Evolutionary conservation across 2,888 invertebrate genomes (phyloP), one percentile per base, ranked within the genome.

Genomic region (Heteromurus nitidus): DNA sequence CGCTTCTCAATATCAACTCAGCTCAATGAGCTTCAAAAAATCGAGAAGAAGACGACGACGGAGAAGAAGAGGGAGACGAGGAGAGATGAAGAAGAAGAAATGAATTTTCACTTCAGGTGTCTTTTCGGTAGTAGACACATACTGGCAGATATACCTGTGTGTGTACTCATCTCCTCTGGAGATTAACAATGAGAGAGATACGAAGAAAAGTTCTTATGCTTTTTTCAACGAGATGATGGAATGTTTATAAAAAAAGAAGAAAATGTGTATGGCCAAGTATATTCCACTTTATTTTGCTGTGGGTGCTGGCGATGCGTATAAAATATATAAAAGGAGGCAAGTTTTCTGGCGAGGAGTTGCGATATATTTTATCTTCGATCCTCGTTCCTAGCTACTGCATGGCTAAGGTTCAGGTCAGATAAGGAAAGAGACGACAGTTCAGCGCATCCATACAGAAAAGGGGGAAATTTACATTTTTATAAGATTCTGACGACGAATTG

Each of bases 101-200:
- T 50, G 36, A 62, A 70, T 77, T 77, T 77, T 77, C 64, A 70
- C 76, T 76, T 76, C 31, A 69, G 77, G 77, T 77, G 77, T 69
- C 70, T 79, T 77, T 70, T 77, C 31, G 58, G 67, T 77, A 26
- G 26, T 36, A 60, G 24, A 60, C 36, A 76, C 60, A 36, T 9
- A 36, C 36, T 9, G 5, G 13, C 13, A 36, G 5, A 36, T 36
- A 36, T 36, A 36, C 5, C 36, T 9, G 5, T 9, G 13, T 36
- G 13, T 36, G 36, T 36, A 36, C 13, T 36, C 47, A 5, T 47
- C 24, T 65, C 60, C 70, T 64, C 67, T 67, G 68, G 58, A 68
- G 55, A 20, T 18, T 36, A 53, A 55, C 28, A 68, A 24, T 0
- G 31, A 16, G 55, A 69, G 53, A 22, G 9, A 22, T 16, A 58